Evolutionary conservation across 2,888 invertebrate genomes (phyloP).

Genomic region (Hylaea fasciaria): DNA sequence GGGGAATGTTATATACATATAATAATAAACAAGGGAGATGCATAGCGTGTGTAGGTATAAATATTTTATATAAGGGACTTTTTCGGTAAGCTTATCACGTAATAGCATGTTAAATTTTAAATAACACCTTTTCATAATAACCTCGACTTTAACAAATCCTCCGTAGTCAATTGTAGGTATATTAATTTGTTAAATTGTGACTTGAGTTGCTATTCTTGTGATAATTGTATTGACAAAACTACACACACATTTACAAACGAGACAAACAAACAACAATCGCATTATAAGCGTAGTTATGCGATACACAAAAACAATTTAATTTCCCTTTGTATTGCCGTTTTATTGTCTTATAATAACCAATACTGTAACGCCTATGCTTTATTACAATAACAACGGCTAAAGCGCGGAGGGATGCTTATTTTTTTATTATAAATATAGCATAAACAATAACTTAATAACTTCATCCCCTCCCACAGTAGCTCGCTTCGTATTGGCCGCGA

Average conservation of each 20-base stretch:
- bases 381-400: constrained; percentile 67
- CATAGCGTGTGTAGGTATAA: not conserved
- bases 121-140: no score
- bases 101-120: no score
- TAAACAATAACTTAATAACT: constrained; percentile 84
- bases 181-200: not conserved
- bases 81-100: not conserved
- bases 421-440: constrained; percentile 82
- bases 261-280: constrained; percentile 67
- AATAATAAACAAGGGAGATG: not conserved
- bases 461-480: constrained; percentile 78
- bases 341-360: constrained; percentile 69
- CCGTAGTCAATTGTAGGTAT: not conserved
- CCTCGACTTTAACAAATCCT: no score
- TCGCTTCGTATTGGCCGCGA: constrained; percentile 74
- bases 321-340: constrained; percentile 66
- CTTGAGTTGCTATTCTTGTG: not conserved
- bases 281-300: constrained; percentile 59
- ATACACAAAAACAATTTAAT: constrained; percentile 71
- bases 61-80: not conserved
- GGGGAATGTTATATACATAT: constrained; percentile 16
- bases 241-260: constrained; percentile 47
- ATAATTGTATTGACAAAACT: constrained; percentile 13
- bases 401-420: constrained; percentile 65
- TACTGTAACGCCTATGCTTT: constrained; percentile 60